Evolutionary conservation across 2,113 vertebrate species (phyloP), one percentile per base, ranked within the genome.

Genomic region (Pteruthius melanotis): DNA sequence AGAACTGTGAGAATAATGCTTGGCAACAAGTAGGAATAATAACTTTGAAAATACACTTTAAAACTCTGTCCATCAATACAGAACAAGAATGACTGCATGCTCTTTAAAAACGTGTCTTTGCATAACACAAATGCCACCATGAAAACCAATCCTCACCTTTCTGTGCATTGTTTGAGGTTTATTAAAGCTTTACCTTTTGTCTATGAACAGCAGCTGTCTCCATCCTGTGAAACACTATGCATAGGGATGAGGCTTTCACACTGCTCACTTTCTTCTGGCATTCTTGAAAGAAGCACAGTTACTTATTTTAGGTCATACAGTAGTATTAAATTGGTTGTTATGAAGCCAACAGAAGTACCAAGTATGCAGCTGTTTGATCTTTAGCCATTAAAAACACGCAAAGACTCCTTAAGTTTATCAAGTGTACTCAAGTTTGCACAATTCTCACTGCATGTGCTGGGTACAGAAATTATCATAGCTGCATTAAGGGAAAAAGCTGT

Each of bases 191-290:
- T 89, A 97, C 93, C 96, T 96, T 86, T 59, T 78, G 50, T 92
- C 98, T 98, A 98, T 13, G 98, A 98, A 93, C 97, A 98, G 97
- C 98, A 98, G 94, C 94, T 95, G 19, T 96, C 95, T 72, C 97
- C 98, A 87, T 98, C 97, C 79, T 98, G 98, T 91, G 98, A 98
- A 96, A 99, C 97, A 42, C 94, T 95, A 42, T 99, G 98, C 89
- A 99, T 97, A 87, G 99, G 98, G 95, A 99, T 99, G 66, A 99
- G 99, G 97, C 99, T 99, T 97, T 99, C 99, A 83, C 98, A 98
- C 96, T 99, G 99, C 77, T 99, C 99, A 4, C 95, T 98, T 98
- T 99, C 99, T 76, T 99, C 99, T 22, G 98, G 95, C 69, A 98
- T 97, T 97, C 99, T 99, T 89, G 74, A 93, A 90, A 93, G 83